Evolutionary conservation across 2,797 vertebrate species (phyloP), one percentile per base, ranked within the genome.

Genomic region (Scyliorhinus canicula): DNA sequence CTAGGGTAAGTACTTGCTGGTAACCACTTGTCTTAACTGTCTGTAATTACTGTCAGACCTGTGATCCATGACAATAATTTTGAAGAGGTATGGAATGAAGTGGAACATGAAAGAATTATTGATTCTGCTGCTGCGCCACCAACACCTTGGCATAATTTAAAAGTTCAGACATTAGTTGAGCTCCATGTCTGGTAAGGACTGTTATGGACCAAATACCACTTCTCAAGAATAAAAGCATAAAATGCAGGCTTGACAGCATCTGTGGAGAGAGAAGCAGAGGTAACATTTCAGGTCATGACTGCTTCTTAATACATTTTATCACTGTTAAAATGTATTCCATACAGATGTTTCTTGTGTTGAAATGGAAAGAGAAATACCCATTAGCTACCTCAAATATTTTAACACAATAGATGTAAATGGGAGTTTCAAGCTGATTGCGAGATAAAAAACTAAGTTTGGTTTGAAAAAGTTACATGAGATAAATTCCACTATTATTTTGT

Each of bases 1-100:
- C 98, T 26, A 98, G 98, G 95, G 99, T 99, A 97, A 98, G 98
- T 97, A 95, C 63, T 9, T 0, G 40, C 95, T 86, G 44, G 86
- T 0, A 40, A 95, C 95, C 57, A 12, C 6, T 55, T 52, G 9
- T 95, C 9, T 0, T 93, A 93, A 3, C 0, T 19, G 0, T 95
- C 50, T 93, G 40, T 95, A 11, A 19, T 47, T 60, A 0, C 47
- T 88, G 35, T 57, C 31, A 74, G n/a, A 50, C n/a, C 74, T 11
- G 85, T 24, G 26, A 44, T 1, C 31, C 5, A n/a, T 52, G 0
- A 1, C 35, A 26, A 2, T 86, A 69, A 14, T 47, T 94, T 52
- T n/a, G 16, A 71, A n/a, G 28, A 69, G 35, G 44, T 50, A 52
- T 69, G 28, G 40, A 67, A 9, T 93, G 93, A 94, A 71, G 12